Base-by-base conservation (phyloP, 2,888 invertebrate genomes). In the Tridacna crocea region DNA sequence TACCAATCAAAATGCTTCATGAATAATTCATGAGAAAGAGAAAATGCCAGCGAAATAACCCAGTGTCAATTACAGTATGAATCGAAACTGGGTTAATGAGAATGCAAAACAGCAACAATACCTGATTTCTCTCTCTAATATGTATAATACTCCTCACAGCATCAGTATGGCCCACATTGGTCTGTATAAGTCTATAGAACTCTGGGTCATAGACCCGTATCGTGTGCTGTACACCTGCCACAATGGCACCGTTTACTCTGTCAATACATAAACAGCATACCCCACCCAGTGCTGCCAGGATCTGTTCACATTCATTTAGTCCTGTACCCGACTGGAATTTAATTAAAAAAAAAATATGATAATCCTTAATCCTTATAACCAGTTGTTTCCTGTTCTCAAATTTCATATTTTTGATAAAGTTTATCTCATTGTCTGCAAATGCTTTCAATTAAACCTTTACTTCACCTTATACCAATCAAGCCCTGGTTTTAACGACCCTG, bases 151-250 rank as follows among this genome's bases (percentile, higher is more conserved):
- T 89, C 76, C 93, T 86, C 15, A 94, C 92, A 27, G 93, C 88
- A 76, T 94, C 94, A 27, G 89, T 90, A 83, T 94, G 94, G 0
- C 94, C 94, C 27, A 91, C 88, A 86, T 94, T 94, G 2, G 91
- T 92, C 90, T 94, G 94, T 60, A 94, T 92, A 60, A 94, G 87
- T 36, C 92, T 87, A 85, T 91, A 94, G 72, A 90, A 88, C 65
- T 93, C 92, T 27, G 93, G 88, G 66, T 94, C 94, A 87, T 92
- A 94, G 17, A 94, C 94, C 72, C 94, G 92, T 85, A 94, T 93
- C 51, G 78, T 79, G 58, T 91, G 90, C 79, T 93, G 93, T n/a
- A 93, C 89, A 46, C 93, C 94, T 11, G 92, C 93, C 17, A 94
- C 89, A 48, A 94, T 92, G 72, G 91, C 91, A 22, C 94, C 94